Evolutionary conservation across 2,888 invertebrate species (phyloP).

Genomic region (Allygus modestus): DNA sequence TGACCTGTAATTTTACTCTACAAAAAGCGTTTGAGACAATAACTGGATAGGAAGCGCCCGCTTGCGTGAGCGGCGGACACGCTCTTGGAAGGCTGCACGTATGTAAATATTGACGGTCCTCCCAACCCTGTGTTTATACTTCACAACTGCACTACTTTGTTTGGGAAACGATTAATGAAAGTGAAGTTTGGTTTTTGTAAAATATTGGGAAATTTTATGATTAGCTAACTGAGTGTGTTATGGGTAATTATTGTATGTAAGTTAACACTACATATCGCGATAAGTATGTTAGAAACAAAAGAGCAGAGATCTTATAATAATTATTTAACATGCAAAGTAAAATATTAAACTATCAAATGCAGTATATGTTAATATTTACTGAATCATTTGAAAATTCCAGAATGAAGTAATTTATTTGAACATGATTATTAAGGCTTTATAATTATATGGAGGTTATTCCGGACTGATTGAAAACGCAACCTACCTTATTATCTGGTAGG

Average conservation of each 20-base stretch:
- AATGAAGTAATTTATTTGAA: background rate
- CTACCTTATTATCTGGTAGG: constrained; percentile 38
- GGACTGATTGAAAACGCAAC: constrained; percentile 16
- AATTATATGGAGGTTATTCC: constrained; percentile 20
- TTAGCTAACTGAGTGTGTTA: too few species aligned
- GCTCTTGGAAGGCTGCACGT: background rate
- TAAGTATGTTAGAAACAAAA: too few species aligned
- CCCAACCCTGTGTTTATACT: background rate
- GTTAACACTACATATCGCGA: too few species aligned
- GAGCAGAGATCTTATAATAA: too few species aligned
- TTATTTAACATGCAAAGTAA: too few species aligned
- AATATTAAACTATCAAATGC: too few species aligned
- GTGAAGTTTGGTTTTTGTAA: background rate
- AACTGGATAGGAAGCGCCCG: constrained; percentile 39
- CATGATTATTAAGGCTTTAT: background rate
- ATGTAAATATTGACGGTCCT: constrained; percentile 43
- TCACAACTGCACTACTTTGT: background rate
- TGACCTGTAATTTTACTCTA: constrained; percentile 50
- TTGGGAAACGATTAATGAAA: background rate
- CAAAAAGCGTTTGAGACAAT: constrained; percentile 55
- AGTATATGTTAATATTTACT: background rate
- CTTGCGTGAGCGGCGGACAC: background rate
- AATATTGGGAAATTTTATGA: too few species aligned
- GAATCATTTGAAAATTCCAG: background rate
- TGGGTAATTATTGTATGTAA: too few species aligned